Evolutionary conservation across 2,113 vertebrate genomes (phyloP).

Genomic region (Bettongia penicillata): DNA sequence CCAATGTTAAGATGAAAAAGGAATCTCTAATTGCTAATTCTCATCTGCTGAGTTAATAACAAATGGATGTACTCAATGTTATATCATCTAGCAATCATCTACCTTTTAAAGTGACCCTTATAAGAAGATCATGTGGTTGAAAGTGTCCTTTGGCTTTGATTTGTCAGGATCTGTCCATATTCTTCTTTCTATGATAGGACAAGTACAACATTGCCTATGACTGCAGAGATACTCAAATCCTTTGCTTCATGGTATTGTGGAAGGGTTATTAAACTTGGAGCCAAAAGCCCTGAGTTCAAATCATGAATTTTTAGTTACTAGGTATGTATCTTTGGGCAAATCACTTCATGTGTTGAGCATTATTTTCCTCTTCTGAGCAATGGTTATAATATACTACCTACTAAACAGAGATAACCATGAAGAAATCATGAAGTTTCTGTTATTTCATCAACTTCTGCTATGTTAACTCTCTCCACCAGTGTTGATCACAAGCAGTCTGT

Average conservation of each 20-base stretch:
- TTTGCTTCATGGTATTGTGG: neutral
- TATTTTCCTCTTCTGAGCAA: neutral
- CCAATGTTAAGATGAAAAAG: slow-evolving; percentile 15
- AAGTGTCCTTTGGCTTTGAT: neutral
- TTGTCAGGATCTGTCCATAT: neutral
- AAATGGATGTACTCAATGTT: neutral
- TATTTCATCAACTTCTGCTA: neutral
- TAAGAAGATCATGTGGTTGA: neutral
- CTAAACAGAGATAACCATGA: neutral
- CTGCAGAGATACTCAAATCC: too few relatives aligned
- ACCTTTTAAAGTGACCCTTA: neutral
- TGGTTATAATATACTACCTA: neutral
- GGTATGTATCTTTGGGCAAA: too few relatives aligned
- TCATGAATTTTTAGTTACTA: neutral
- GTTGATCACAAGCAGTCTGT: neutral
- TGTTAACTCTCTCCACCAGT: neutral
- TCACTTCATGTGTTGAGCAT: too few relatives aligned
- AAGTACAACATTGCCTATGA: too few relatives aligned
- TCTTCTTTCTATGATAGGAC: neutral
- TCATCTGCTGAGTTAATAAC: slow-evolving; percentile 36
- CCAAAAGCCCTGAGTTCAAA: neutral
- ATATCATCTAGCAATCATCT: slow-evolving; percentile 2
- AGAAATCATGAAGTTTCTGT: neutral
- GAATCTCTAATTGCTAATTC: slow-evolving; percentile 59
- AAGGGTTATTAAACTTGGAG: neutral